These are phyloP conservation scores for Sceloporus tristichus DNA, from an alignment of 2,113 vertebrate genomes.

Conservation along the genomic window DNA sequence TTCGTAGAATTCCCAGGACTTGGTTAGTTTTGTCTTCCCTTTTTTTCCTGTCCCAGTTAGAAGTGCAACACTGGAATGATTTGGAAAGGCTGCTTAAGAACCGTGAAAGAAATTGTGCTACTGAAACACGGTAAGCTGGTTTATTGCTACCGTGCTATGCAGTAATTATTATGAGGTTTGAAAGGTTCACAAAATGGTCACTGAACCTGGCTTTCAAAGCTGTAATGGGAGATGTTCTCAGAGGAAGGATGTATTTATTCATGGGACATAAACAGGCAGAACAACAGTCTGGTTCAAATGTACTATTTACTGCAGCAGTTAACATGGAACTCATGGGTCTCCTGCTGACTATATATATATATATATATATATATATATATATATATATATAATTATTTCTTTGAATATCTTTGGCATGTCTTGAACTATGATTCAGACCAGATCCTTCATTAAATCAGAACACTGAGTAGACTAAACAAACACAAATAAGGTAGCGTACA, in stretches of 20 bases:
- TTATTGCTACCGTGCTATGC: not conserved
- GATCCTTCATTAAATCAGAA: constrained; percentile 9
- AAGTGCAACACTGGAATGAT: not conserved
- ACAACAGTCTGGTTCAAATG: constrained; percentile 2
- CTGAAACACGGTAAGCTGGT: not conserved
- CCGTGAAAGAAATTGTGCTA: not conserved
- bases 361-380: not conserved
- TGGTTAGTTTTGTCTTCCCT: too few species aligned
- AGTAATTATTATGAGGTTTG: not conserved
- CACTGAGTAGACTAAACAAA: constrained; percentile 17
- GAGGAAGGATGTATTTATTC: not conserved
- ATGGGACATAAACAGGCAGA: not conserved
- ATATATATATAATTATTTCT: not conserved
- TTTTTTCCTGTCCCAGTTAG: too few species aligned
- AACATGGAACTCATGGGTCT: not conserved
- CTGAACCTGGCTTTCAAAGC: not conserved
- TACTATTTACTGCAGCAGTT: constrained; percentile 2
- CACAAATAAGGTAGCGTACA: constrained; percentile 28
- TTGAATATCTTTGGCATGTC: constrained; percentile 3
- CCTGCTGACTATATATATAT: not conserved
- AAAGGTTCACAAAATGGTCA: not conserved
- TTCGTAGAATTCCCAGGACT: too few species aligned
- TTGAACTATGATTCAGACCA: constrained; percentile 18
- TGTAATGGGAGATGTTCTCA: not conserved
- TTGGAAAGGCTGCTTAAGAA: not conserved